A percentile compares a stretch with the other conserved stretches of the same genome.
phyloP scores from a whole-genome alignment of 1,140 invertebrate species.

The Tetragnatha versicolor region DNA sequence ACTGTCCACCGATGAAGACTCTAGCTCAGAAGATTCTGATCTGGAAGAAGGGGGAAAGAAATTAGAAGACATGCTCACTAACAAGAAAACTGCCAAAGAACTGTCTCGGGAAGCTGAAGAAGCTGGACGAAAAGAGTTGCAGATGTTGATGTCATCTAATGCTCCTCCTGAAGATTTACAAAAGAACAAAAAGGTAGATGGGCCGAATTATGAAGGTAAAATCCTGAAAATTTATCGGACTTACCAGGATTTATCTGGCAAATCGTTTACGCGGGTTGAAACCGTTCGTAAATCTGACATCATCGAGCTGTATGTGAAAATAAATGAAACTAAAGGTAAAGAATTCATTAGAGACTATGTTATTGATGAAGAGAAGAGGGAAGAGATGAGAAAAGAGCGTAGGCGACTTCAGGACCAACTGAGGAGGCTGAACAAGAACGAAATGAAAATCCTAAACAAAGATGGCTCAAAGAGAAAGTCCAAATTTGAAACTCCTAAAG shows the following conservation, averaged over 20 bases:
- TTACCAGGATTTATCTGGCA: slow-evolving; percentile 85
- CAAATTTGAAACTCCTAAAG: slow-evolving; percentile 69
- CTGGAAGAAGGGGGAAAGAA: slow-evolving; percentile 98
- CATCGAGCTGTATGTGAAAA: slow-evolving; percentile 96
- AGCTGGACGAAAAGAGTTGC: slow-evolving; percentile 89
- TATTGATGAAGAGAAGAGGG: slow-evolving; percentile 72
- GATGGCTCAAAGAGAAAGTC: slow-evolving; percentile 74
- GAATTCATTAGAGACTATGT: slow-evolving; percentile 74
- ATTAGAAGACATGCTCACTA: slow-evolving; percentile 96
- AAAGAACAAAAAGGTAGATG: slow-evolving; percentile 59
- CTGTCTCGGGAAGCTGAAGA: slow-evolving; percentile 92
- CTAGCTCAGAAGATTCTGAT: slow-evolving; percentile 83
- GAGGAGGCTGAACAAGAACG: slow-evolving; percentile 88
- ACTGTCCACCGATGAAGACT: slow-evolving; percentile 88
- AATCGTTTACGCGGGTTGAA: slow-evolving; percentile 91
- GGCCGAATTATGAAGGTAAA: slow-evolving; percentile 26
- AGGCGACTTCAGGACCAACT: slow-evolving; percentile 96
- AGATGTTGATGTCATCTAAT: slow-evolving; percentile 88
- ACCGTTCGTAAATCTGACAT: slow-evolving; percentile 89
- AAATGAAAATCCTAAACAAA: slow-evolving; percentile 75
- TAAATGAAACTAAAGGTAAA: slow-evolving; percentile 93
- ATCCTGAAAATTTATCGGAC: slow-evolving; percentile 66
- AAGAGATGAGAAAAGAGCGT: slow-evolving; percentile 96
- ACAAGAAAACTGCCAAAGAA: slow-evolving; percentile 93
- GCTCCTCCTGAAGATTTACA: slow-evolving; percentile 43